Evolutionary conservation across 2,113 vertebrate genomes (phyloP), one percentile per base, ranked within the genome.

Genomic region (Strix aluco): DNA sequence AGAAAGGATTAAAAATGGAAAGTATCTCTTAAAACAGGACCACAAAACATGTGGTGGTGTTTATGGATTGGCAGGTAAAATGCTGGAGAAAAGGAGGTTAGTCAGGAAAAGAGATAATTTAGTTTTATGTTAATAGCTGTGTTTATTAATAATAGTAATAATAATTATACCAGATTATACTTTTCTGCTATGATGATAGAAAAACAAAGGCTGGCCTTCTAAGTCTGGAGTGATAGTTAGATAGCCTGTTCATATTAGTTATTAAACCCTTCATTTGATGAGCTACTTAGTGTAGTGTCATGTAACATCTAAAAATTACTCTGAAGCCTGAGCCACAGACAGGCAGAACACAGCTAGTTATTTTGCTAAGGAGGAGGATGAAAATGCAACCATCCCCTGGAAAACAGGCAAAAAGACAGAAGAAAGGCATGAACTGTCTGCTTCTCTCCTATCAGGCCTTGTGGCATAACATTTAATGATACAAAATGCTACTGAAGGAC

Each of bases 241-340:
- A 34, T 84, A 36, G 69, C 18, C 47, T 86, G 34, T 62, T 74
- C 47, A 30, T 83, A 5, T 20, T 65, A 51, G 23, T 84, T 81
- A 70, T 88, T 92, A 94, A 86, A 81, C 27, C 29, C 36, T 74
- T 94, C 59, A 59, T 81, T 72, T 94, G 74, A 74, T 81, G 46
- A 74, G 38, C 42, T 82, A 13, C 26, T 86, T 63, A 32, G 32
- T 14, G 4, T 46, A 71, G 42, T 87, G 83, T 85, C 49, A 57
- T 49, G 51, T 36, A 87, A 44, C 42, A 74, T 55, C 84, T 51
- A 44, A 80, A 88, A 88, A 80, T 74, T 6, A 57, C 58, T 32
- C 46, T 79, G 73, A 69, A 52, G 38, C 70, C 63, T 70, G 23
- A 92, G 47, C 84, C 20, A 44, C 57, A 69, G 81, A 3, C 32